Base-by-base conservation (phyloP, 92 coral and sea anemone species). In the Porites divaricata region DNA sequence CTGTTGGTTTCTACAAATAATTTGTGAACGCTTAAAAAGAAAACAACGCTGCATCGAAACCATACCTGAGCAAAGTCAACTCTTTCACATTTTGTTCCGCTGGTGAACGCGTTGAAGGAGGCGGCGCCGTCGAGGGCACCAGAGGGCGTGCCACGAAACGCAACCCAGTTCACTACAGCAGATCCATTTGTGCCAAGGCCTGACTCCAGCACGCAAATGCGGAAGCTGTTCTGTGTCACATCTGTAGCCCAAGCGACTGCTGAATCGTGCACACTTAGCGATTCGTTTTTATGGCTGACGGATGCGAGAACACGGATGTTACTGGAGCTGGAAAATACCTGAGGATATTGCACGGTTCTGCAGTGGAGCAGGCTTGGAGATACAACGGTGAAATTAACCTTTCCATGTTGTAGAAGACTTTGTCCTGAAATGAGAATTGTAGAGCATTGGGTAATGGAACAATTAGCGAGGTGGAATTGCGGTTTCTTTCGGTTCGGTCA, bases 101-200 rank as follows among this genome's bases (percentile, higher is more conserved):
- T 89, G 66, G 92, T 79, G 81, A 89, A 85, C 9, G 86, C 53
- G 50, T 72, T 81, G 56, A 89, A 78, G 35, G 92, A 79, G 68
- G 82, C 78, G 26, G 78, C n/a, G 26, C 92, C 89, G 66, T 76
- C 70, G 57, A 89, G 57, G 20, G 56, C 59, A 9, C 92, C 92
- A 75, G 81, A 65, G 48, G 92, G 92, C 58, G 86, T 67, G 82
- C 76, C 76, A 49, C 81, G 86, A 74, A 73, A 77, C 10, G 92
- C 89, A 48, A 89, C 23, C 92, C 92, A 89, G 89, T 84, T 85
- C 65, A 89, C 75, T 5, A 78, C 67, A 14, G 70, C 64, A 2
- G 92, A 84, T 23, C 86, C 86, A 45, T 89, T 89, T 26, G 89
- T 64, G 14, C 86, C 89, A 66, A 5, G 75, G 23, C 92, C 92